A percentile compares a stretch with the other conserved stretches of the same genome.
Evolutionary conservation across 1,140 invertebrate genomes (phyloP).

Genomic region (Pseudomyrmex pallidus): DNA sequence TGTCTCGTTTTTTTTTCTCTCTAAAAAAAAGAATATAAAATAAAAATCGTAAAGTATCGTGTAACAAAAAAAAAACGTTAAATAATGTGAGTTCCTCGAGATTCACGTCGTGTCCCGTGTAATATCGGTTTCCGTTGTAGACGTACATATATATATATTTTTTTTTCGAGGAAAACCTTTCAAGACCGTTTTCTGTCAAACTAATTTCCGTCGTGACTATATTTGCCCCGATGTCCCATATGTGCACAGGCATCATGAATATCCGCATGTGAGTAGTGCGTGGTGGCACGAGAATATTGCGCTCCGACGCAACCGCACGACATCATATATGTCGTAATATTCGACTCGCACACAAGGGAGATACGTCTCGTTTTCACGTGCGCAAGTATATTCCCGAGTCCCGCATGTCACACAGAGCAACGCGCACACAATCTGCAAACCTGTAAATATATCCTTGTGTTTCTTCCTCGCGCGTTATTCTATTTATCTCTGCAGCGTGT

Average conservation of each 20-base stretch:
- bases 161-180: constrained; percentile 9
- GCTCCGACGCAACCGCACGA: constrained; percentile 47
- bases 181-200: constrained; percentile 34
- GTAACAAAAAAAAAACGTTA: too few species aligned
- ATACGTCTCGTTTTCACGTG: constrained; percentile 1
- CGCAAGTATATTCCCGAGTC: background rate
- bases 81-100: too few species aligned
- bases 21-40: background rate
- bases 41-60: too few species aligned
- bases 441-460: constrained; percentile 29
- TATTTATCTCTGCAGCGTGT: background rate
- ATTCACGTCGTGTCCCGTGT: background rate
- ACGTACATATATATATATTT: too few species aligned
- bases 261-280: background rate
- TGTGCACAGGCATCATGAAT: constrained; percentile 25
- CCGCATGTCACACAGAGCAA: background rate
- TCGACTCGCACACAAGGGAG: constrained; percentile 39
- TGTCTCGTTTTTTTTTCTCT: background rate
- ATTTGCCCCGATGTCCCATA: constrained; percentile 18
- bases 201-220: constrained; percentile 48
- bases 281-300: constrained; percentile 39
- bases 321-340: constrained; percentile 55
- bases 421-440: background rate
- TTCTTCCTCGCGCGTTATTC: constrained; percentile 24
- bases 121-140: background rate